phyloP scores from a whole-genome alignment of 2,113 vertebrate species.

The Morone saxatilis region DNA sequence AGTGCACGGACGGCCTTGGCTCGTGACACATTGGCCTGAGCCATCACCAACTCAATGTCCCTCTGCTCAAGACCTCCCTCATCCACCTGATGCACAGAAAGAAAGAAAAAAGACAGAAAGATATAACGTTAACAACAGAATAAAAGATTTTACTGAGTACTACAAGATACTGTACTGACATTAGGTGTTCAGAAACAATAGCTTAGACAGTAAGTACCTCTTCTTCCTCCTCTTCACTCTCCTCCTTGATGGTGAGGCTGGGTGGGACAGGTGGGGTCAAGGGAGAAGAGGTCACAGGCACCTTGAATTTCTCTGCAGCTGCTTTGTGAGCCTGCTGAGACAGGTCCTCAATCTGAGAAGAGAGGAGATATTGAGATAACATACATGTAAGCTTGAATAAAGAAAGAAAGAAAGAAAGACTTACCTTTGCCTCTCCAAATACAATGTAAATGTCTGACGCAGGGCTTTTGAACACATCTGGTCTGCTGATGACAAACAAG shows the following conservation, averaged over 20 bases:
- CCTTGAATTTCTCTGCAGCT: constrained; percentile 97
- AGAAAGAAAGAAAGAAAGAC: background rate
- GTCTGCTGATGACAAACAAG: constrained; percentile 96
- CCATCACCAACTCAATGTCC: constrained; percentile 98
- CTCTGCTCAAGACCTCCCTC: constrained; percentile 93
- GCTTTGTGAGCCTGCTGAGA: constrained; percentile 98
- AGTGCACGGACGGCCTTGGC: constrained; percentile 94
- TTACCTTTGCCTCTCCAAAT: constrained; percentile 96
- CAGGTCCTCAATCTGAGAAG: constrained; percentile 94
- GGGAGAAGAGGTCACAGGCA: constrained; percentile 91
- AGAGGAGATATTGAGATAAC: background rate
- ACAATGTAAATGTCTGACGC: constrained; percentile 98
- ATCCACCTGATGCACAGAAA: constrained; percentile 85
- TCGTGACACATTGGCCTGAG: constrained; percentile 95
- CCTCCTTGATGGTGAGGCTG: constrained; percentile 89
- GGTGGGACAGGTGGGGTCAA: constrained; percentile 87
- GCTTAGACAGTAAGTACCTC: constrained; percentile 53
- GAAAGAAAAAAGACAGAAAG: background rate
- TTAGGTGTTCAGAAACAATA: background rate
- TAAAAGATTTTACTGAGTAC: background rate
- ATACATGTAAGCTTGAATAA: background rate
- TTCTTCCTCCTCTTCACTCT: constrained; percentile 93
- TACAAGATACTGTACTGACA: background rate
- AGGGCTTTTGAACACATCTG: constrained; percentile 97
- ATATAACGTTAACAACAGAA: background rate